phyloP scores from a whole-genome alignment of 2,113 vertebrate genomes.

The Clarias magur region DNA sequence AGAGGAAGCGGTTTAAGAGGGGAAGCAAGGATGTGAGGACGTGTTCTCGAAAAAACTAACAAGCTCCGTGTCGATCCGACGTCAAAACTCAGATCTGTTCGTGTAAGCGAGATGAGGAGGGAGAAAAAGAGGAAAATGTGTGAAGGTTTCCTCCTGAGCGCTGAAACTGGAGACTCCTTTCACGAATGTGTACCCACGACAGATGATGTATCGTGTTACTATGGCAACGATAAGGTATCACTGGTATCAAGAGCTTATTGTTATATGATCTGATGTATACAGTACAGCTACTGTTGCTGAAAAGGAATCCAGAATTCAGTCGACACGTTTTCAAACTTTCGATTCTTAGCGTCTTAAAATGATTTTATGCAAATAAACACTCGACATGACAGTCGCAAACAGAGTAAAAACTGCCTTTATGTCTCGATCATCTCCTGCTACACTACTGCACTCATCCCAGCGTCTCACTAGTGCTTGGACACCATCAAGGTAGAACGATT shows the following conservation, averaged over 20 bases:
- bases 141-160: not conserved
- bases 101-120: constrained; percentile 1
- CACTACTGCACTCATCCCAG: too few relatives aligned
- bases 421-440: too few relatives aligned
- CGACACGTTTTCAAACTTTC: not conserved
- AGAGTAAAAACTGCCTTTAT: too few relatives aligned
- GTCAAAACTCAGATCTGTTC: constrained; percentile 9
- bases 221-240: too few relatives aligned
- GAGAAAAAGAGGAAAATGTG: not conserved
- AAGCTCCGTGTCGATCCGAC: constrained; percentile 28
- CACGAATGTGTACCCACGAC: not conserved
- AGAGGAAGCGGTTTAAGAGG: constrained; percentile 18
- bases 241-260: too few relatives aligned
- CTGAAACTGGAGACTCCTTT: not conserved
- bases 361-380: too few relatives aligned
- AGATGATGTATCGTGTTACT: too few relatives aligned
- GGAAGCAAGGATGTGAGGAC: constrained; percentile 1
- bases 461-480: too few relatives aligned
- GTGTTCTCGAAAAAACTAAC: constrained; percentile 1
- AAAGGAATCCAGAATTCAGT: not conserved
- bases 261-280: too few relatives aligned
- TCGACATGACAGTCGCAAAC: too few relatives aligned
- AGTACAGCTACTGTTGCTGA: not conserved
- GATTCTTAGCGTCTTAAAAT: too few relatives aligned
- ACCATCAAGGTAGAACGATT: too few relatives aligned